Evolutionary conservation across 2,888 invertebrate genomes (phyloP).

Genomic region (Helobdella robusta): DNA sequence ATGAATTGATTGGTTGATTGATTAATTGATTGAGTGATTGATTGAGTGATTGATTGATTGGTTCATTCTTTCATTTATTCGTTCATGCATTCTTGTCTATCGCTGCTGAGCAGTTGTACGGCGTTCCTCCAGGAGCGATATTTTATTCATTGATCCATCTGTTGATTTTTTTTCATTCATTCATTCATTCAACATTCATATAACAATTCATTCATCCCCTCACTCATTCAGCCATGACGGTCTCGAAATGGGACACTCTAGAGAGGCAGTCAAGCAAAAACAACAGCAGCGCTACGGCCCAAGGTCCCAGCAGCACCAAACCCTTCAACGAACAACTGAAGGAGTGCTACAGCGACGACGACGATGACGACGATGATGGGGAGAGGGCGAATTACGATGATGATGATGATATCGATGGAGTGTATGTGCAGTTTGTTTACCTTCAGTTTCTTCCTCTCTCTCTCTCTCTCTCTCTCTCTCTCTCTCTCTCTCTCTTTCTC

Average conservation of each 20-base stretch:
- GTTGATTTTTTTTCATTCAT: neutral
- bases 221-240: constrained; percentile 61
- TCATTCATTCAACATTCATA: too few species aligned
- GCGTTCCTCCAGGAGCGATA: neutral
- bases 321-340: neutral
- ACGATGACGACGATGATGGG: too few species aligned
- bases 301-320: constrained; percentile 29
- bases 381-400: constrained; percentile 31
- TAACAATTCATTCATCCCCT: neutral
- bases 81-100: neutral
- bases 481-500: too few species aligned
- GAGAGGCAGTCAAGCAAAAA: constrained; percentile 52
- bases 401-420: constrained; percentile 40
- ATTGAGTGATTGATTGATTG: too few species aligned
- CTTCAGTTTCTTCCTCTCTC: too few species aligned
- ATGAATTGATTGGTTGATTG: neutral
- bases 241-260: constrained; percentile 76
- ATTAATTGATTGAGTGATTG: too few species aligned
- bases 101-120: neutral
- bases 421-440: constrained; percentile 34
- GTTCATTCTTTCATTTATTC: constrained; percentile 6
- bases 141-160: too few species aligned
- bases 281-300: too few species aligned
- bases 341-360: too few species aligned
- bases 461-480: too few species aligned